A percentile compares a stretch with the other conserved stretches of the same genome.
These are phyloP conservation scores for Leptodactylus fuscus DNA, from an alignment of 2,113 vertebrate genomes.

Conservation along the genomic window DNA sequence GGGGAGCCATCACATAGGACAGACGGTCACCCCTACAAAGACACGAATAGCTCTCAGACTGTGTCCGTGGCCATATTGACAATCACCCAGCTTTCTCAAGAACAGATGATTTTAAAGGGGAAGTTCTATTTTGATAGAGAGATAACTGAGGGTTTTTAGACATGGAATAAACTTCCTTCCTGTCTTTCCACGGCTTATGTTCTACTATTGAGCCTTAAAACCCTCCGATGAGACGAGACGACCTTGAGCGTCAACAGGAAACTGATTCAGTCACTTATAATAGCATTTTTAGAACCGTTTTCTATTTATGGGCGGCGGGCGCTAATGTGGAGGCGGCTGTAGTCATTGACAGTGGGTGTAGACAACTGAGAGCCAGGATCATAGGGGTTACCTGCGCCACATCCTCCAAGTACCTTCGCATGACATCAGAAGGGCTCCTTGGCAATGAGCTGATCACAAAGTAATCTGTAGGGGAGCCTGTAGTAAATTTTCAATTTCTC, in stretches of 20 bases:
- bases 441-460: no score
- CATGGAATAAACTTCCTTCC: no score
- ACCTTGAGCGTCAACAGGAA: conserved; percentile 49
- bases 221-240: neutral
- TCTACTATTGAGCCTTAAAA: conserved; percentile 9
- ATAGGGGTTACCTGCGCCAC: neutral
- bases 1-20: no score
- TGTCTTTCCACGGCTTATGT: neutral
- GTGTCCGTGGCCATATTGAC: neutral
- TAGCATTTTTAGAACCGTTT: neutral
- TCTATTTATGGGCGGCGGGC: neutral
- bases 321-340: neutral
- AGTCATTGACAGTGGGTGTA: neutral
- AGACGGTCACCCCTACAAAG: no score
- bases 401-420: no score
- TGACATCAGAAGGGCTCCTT: no score
- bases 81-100: neutral
- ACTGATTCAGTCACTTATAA: conserved; percentile 21
- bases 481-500: no score
- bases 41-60: no score
- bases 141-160: no score
- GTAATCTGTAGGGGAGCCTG: no score
- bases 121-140: no score
- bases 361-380: neutral
- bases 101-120: neutral